These are phyloP conservation scores for Ceyx melanurus DNA, from an alignment of 2,113 vertebrate genomes.

Conservation along the genomic window DNA sequence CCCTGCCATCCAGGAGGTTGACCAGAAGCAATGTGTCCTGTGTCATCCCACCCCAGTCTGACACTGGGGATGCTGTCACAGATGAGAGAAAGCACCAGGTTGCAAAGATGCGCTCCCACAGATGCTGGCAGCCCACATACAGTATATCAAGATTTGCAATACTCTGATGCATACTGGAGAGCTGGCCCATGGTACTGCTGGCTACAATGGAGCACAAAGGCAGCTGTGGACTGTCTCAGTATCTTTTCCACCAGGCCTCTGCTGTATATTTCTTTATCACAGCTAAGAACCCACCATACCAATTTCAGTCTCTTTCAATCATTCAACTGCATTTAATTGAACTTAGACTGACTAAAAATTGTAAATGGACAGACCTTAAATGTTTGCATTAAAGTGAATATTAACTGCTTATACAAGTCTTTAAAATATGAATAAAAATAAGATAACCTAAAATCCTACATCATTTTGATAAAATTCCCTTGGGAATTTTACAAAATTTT, in stretches of 20 bases:
- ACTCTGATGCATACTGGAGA: background rate
- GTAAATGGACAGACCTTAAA: background rate
- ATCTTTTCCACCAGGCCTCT: background rate
- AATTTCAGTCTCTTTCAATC: background rate
- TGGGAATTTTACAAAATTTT: too few species aligned
- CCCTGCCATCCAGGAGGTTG: rapidly evolving
- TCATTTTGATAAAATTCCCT: background rate
- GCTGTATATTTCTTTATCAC: background rate
- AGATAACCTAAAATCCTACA: background rate
- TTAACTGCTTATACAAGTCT: background rate
- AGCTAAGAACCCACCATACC: background rate
- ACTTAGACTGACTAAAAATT: background rate
- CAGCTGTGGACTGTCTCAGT: background rate
- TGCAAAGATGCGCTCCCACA: background rate
- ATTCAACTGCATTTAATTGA: background rate
- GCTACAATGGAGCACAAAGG: background rate
- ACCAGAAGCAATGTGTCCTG: rapidly evolving
- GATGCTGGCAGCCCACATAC: background rate
- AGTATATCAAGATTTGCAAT: background rate
- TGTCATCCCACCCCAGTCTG: background rate
- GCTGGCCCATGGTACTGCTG: background rate
- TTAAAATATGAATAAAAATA: background rate
- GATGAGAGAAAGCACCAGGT: background rate
- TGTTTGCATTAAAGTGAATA: background rate
- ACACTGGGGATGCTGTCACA: background rate